Conservation (phyloP, 92 coral and sea anemone species). For the Palythoa caribaeorum region DNA sequence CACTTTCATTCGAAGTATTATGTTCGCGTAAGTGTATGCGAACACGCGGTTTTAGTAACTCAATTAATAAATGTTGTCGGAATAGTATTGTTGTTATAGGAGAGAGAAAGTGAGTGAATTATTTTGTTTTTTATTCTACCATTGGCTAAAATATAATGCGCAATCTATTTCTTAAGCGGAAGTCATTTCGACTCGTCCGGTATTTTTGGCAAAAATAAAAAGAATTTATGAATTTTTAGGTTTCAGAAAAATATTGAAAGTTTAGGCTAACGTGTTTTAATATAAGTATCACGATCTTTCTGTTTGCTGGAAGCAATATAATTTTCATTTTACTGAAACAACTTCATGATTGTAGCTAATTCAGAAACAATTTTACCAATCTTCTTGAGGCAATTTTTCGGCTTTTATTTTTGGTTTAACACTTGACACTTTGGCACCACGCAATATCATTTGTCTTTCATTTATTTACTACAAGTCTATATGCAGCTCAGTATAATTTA, state of each 20-base stretch:
- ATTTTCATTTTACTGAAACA: not conserved
- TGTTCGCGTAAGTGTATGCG: not conserved
- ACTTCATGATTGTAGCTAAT: not conserved
- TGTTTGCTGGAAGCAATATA: not conserved
- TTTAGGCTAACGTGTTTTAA: not conserved
- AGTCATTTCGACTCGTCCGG: not conserved
- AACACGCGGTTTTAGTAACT: not conserved
- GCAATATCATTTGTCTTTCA: too few species aligned
- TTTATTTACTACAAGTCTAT: too few species aligned
- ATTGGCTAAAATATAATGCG: not conserved
- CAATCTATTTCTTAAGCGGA: not conserved
- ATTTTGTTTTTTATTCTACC: not conserved
- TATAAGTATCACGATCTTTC: not conserved
- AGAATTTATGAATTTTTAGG: too few species aligned
- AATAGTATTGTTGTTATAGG: not conserved
- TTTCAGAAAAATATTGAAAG: not conserved
- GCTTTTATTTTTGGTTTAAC: too few species aligned
- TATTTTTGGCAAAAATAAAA: not conserved
- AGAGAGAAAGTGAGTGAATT: not conserved
- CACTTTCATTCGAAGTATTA: not conserved
- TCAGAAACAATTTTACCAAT: too few species aligned
- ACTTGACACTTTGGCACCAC: too few species aligned
- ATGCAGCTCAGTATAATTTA: too few species aligned
- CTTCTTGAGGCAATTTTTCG: too few species aligned
- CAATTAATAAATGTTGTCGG: not conserved